Base-by-base conservation (phyloP, 1,140 invertebrate genomes). In the Pogonus chalceus region DNA sequence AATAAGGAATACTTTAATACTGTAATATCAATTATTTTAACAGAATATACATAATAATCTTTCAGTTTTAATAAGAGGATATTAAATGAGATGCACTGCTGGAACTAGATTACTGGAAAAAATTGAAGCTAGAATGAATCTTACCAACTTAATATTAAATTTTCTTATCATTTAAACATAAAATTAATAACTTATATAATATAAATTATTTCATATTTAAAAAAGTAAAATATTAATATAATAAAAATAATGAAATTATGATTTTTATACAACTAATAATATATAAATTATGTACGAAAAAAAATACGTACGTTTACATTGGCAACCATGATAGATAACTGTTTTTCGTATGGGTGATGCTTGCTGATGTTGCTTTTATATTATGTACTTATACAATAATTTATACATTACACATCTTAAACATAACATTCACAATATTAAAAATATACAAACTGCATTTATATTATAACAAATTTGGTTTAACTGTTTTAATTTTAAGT, bases 121-220 rank as follows among this genome's bases (percentile, higher is more conserved):
- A 12, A 12, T 43, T 43, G 9, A 43, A 43, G 9, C 18, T 43
- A 43, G n/a, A 43, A 31, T 14, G 26, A 31, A 43, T 4, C 7
- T 43, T 43, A 43, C 37, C 37, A 43, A 43, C 37, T 43, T 43
- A 43, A n/a, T n/a, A n/a, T n/a, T n/a, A n/a, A n/a, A n/a, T n/a
- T n/a, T n/a, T n/a, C n/a, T n/a, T n/a, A n/a, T n/a, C n/a, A n/a
- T n/a, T n/a, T n/a, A n/a, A n/a, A n/a, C n/a, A n/a, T n/a, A n/a
- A n/a, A n/a, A n/a, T n/a, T n/a, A n/a, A n/a, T n/a, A n/a, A n/a
- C n/a, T n/a, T n/a, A n/a, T n/a, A n/a, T n/a, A n/a, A n/a, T n/a
- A 4, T 31, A 31, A 31, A 7, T 31, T 7, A 31, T 31, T 31
- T 31, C 14, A 31, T 31, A 31, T 7, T 14, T 14, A 31, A 31